A percentile compares a stretch with the other conserved stretches of the same genome.
Conservation (phyloP, 2,113 vertebrate species). For the Pollachius pollachius region DNA sequence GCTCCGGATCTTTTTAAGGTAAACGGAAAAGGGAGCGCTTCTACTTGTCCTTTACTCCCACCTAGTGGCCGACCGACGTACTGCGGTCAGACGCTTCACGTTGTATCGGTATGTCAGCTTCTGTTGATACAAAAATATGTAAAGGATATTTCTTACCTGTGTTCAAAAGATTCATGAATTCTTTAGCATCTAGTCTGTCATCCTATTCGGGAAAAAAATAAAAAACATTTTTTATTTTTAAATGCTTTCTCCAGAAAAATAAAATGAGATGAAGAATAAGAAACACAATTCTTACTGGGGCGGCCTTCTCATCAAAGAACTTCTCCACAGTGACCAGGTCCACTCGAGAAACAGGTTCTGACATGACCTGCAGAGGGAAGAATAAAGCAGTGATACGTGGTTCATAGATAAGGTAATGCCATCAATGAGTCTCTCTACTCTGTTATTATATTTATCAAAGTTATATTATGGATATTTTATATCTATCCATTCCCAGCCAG, state of each 20-base stretch:
- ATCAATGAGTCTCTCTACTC: too few species aligned
- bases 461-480: background rate
- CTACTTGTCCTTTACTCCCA: slow-evolving; percentile 44
- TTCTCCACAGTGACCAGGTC: slow-evolving; percentile 56
- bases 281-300: slow-evolving; percentile 49
- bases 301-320: slow-evolving; percentile 65
- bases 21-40: background rate
- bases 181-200: slow-evolving; percentile 60
- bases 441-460: too few species aligned
- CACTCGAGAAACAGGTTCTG: slow-evolving; percentile 49
- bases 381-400: slow-evolving; percentile 1
- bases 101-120: background rate
- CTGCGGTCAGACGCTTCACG: background rate
- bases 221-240: background rate
- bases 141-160: slow-evolving; percentile 55
- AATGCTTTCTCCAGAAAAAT: background rate
- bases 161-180: slow-evolving; percentile 69
- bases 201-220: slow-evolving; percentile 47
- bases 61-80: slow-evolving; percentile 55
- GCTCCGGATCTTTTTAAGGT: slow-evolving; percentile 3
- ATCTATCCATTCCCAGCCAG: too few species aligned
- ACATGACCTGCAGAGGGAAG: slow-evolving; percentile 54
- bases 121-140: background rate
- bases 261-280: background rate
- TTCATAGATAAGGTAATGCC: too few species aligned